Conservation (phyloP, 2,888 invertebrate genomes). For the Chrysolina haemoptera region DNA sequence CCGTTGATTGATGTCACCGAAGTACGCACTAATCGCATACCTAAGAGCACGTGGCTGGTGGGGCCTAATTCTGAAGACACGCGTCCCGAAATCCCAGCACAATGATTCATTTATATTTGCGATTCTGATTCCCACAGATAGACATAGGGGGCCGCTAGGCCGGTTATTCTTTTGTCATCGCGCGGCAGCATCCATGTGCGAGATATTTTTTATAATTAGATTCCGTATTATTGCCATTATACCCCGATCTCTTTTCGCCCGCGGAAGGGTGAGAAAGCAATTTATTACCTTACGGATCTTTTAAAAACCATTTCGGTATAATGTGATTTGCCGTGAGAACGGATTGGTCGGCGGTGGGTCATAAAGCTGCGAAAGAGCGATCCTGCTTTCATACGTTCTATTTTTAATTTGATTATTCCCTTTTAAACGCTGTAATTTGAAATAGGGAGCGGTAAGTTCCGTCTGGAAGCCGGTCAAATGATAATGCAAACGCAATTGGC, state of each 20-base stretch:
- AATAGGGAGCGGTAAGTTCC: conserved; percentile 24
- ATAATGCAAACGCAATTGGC: background rate
- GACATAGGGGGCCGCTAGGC: conserved; percentile 38
- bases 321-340: conserved; percentile 51
- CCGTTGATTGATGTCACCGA: conserved; percentile 67
- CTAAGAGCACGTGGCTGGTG: conserved; percentile 65
- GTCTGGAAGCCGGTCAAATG: conserved; percentile 8
- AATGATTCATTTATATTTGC: conserved; percentile 67
- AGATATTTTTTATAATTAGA: conserved; percentile 68
- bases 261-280: conserved; percentile 50
- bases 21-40: conserved; percentile 66
- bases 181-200: conserved; percentile 59
- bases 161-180: conserved; percentile 46
- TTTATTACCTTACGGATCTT: conserved; percentile 52
- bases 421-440: conserved; percentile 40
- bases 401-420: conserved; percentile 38
- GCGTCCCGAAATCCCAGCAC: conserved; percentile 65
- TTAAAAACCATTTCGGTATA: conserved; percentile 51
- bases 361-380: conserved; percentile 42
- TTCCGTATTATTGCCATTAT: conserved; percentile 58
- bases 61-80: conserved; percentile 64
- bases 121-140: conserved; percentile 66
- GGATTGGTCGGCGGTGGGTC: conserved; percentile 32
- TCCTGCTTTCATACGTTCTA: conserved; percentile 40
- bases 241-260: conserved; percentile 27